Evolutionary conservation across 2,797 vertebrate genomes (phyloP).

Genomic region (Podarcis siculus): DNA sequence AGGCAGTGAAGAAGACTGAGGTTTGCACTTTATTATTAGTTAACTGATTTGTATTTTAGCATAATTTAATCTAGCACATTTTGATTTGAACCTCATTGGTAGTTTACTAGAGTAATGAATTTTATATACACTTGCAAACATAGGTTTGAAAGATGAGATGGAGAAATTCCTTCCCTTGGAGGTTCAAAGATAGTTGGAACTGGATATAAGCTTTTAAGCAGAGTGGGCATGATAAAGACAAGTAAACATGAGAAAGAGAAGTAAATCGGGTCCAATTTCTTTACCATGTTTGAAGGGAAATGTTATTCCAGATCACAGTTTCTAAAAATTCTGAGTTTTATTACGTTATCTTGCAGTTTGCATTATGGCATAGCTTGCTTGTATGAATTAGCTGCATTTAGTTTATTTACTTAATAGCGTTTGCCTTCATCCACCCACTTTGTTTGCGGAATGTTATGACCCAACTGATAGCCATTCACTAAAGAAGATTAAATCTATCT

Average conservation of each 20-base stretch:
- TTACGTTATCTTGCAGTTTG: not conserved
- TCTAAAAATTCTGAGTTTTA: not conserved
- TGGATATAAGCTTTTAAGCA: not conserved
- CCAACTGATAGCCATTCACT: not conserved
- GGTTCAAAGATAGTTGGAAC: not conserved
- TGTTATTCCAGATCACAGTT: not conserved
- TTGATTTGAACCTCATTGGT: not conserved
- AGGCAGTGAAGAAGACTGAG: not conserved
- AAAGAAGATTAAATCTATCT: not conserved
- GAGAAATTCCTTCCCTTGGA: not conserved
- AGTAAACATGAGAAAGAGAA: too few relatives aligned
- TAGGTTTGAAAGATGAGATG: not conserved
- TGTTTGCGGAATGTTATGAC: not conserved
- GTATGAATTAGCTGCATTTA: not conserved
- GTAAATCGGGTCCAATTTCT: too few relatives aligned
- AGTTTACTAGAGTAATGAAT: not conserved
- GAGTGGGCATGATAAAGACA: not conserved
- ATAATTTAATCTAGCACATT: not conserved
- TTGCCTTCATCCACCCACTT: not conserved
- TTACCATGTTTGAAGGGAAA: not conserved
- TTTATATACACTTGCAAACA: not conserved
- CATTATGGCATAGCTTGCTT: not conserved
- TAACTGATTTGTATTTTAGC: not conserved
- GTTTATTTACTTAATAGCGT: not conserved
- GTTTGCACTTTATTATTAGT: not conserved